Evolutionary conservation across 2,888 invertebrate species (phyloP), one percentile per base, ranked within the genome.

Genomic region (Habroteleia sp.): DNA sequence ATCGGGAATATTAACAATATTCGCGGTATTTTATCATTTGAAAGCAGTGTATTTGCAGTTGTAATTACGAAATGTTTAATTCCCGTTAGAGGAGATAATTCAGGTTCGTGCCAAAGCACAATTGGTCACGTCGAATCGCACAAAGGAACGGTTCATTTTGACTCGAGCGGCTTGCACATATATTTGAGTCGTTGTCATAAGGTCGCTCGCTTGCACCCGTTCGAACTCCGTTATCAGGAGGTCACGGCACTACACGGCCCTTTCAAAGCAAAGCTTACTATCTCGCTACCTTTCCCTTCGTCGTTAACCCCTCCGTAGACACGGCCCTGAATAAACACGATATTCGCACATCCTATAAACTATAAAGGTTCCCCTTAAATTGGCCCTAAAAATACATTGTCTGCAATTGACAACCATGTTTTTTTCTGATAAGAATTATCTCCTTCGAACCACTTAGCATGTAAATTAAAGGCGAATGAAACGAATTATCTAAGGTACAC

Each of bases 261-360:
- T 66, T 69, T 74, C 63, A 74, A 68, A 74, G 73, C 58, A 27
- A 66, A 66, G 56, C 73, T 42, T 31, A 39, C 73, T 74, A 74
- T 74, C 76, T 78, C 63, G 46, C 69, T 58, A 68, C 68, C 54
- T 66, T 72, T 73, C 72, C 52, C 52, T 58, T 23, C 35, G 41
- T 58, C 63, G 48, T 50, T 56, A 62, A 65, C 50, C 69, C 62
- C 58, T 46, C 74, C 68, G 76, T 46, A 75, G 77, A 76, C 77
- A 77, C 74, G 71, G 74, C 58, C 74, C 68, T 73, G 71, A 71
- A 65, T 79, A 79, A 80, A 79, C 78, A 78, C 77, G 77, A 76
- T 73, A 74, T 74, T 74, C 68, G 72, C 73, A 73, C 60, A 41
- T 69, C 58, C 69, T 63, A 74, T 69, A 74, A 74, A 74, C 58